Evolutionary conservation across 2,113 vertebrate genomes (phyloP), one percentile per base, ranked within the genome.

Genomic region (Girardinichthys multiradiatus): DNA sequence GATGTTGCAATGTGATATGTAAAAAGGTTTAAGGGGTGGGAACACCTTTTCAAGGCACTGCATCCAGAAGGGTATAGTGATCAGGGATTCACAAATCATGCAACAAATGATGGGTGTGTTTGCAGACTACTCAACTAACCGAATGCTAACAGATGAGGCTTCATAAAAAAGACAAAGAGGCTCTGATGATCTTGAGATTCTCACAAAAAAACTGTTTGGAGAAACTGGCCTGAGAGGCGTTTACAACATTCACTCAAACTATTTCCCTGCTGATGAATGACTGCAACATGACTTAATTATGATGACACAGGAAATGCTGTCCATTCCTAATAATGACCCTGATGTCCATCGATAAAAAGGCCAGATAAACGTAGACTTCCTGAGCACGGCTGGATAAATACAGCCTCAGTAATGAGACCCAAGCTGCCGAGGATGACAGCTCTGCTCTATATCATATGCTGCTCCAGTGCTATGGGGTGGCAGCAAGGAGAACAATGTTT

Each of bases 341-440:
- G 24, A 84, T 78, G 81, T 82, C 87, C 89, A 88, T 93, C 84
- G 93, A 94, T 93, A 93, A 93, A 93, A 93, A 94, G 92, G 86
- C 85, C 86, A 92, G 94, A 94, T 94, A 94, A 90, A 86, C 72
- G 68, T 75, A 80, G 74, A 92, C 92, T 90, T 92, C 90, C 91
- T 91, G 92, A 79, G 91, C 84, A 77, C 70, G 82, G 87, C 74
- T 82, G 91, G 88, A 86, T 88, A 87, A 92, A 92, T 91, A 80
- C 79, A 29, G 79, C 64, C 76, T 82, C 87, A 92, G 89, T 93
- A 91, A 92, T 92, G 90, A 92, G 86, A 90, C 70, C 74, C 77
- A 10, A 73, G 86, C 80, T 82, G 76, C 81, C 7, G 54, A 64
- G 83, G 84, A 92, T 90, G 87, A 90, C 85, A 89, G 82, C 84